Evolutionary conservation across 2,888 invertebrate species (phyloP).

Genomic region (Plagodis dolabraria): DNA sequence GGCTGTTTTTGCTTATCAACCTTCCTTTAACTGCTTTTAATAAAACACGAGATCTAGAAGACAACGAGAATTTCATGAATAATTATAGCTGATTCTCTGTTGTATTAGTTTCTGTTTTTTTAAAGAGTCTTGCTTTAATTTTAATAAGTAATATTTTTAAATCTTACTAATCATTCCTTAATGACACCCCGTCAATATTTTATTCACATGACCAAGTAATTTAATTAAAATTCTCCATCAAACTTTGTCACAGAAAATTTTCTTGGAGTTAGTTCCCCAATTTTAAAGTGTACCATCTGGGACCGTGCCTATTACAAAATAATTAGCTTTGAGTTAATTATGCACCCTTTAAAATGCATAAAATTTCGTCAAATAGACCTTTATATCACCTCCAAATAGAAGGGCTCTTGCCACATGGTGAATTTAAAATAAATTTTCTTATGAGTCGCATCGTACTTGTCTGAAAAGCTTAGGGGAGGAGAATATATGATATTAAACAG

Average conservation of each 20-base stretch:
- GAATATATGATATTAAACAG: conserved; percentile 62
- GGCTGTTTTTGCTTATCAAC: too few relatives aligned
- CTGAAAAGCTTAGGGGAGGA: conserved; percentile 48
- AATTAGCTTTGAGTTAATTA: conserved; percentile 80
- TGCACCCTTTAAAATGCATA: conserved; percentile 82
- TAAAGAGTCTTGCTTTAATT: neutral
- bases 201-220: conserved; percentile 55
- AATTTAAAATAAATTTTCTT: conserved; percentile 72
- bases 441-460: conserved; percentile 58
- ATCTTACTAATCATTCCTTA: neutral
- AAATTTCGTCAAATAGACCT: conserved; percentile 77
- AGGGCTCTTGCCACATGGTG: conserved; percentile 74
- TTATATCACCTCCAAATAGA: conserved; percentile 55
- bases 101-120: too few relatives aligned
- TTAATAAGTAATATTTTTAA: too few relatives aligned
- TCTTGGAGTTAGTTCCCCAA: conserved; percentile 61
- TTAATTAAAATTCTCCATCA: conserved; percentile 68
- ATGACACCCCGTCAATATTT: conserved; percentile 46
- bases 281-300: conserved; percentile 73
- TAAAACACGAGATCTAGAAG: too few relatives aligned
- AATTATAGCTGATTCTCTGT: too few relatives aligned
- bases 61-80: too few relatives aligned
- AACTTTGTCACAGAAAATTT: conserved; percentile 66
- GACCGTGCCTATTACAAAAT: conserved; percentile 77
- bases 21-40: too few relatives aligned